These are phyloP conservation scores for Brachyhypopomus occidentalis DNA, from an alignment of 2,113 vertebrate genomes.

Conservation along the genomic window DNA sequence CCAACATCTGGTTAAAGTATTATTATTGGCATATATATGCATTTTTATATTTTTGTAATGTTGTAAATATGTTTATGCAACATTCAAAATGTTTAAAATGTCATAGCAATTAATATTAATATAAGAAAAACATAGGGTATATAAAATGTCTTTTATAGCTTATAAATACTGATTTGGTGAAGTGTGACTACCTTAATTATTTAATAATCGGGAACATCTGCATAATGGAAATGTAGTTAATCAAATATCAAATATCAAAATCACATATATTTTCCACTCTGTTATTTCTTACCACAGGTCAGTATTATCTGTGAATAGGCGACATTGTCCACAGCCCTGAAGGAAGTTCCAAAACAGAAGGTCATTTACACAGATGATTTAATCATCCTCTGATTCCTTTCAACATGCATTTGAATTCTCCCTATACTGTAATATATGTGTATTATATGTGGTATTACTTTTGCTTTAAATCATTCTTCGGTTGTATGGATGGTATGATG, in stretches of 20 bases:
- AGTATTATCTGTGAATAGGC: background rate
- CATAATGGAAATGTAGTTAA: background rate
- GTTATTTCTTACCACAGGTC: too few relatives aligned
- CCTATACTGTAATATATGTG: background rate
- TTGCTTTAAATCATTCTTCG: background rate
- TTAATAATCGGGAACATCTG: background rate
- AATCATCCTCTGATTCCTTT: slow-evolving; percentile 3
- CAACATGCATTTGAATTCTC: background rate
- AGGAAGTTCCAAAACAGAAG: background rate
- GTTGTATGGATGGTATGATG: background rate
- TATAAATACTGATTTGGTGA: too few relatives aligned
- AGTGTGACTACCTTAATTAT: background rate
- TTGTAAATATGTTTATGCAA: too few relatives aligned
- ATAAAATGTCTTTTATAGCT: too few relatives aligned
- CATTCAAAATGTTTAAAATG: too few relatives aligned
- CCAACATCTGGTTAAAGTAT: too few relatives aligned
- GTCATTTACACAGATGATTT: slow-evolving; percentile 10
- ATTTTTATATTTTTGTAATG: too few relatives aligned
- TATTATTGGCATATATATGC: too few relatives aligned
- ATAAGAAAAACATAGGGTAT: too few relatives aligned
- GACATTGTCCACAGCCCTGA: background rate
- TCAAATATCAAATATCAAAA: background rate
- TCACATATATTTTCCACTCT: background rate
- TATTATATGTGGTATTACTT: too few relatives aligned
- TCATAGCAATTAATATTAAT: too few relatives aligned